Evolutionary conservation across 2,888 invertebrate species (phyloP).

Genomic region (Heteromurus nitidus): DNA sequence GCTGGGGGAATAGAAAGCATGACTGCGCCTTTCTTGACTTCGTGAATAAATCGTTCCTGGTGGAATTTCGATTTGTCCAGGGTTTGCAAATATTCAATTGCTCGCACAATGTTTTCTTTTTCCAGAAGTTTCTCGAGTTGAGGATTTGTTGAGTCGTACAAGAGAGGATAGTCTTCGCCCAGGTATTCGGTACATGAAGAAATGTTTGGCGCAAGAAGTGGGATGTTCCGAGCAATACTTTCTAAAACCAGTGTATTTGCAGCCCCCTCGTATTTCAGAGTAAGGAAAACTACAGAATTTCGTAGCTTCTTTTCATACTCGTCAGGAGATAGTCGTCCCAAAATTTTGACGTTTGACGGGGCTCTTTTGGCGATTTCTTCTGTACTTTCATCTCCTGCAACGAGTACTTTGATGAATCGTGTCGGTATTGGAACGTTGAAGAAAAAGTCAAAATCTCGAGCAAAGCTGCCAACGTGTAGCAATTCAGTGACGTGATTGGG

Average conservation of each 20-base stretch:
- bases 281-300: constrained; percentile 50
- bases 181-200: constrained; percentile 55
- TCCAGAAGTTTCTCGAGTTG: constrained; percentile 34
- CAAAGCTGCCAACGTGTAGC: constrained; percentile 60
- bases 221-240: constrained; percentile 61
- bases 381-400: constrained; percentile 42
- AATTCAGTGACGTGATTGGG: constrained; percentile 20
- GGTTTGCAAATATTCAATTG: constrained; percentile 52
- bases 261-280: constrained; percentile 65
- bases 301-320: constrained; percentile 58
- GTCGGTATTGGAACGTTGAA: constrained; percentile 33
- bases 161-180: constrained; percentile 56
- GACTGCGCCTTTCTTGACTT: constrained; percentile 48
- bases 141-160: constrained; percentile 38
- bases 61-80: constrained; percentile 59
- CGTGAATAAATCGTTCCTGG: constrained; percentile 24
- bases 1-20: constrained; percentile 43
- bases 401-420: constrained; percentile 52
- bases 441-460: constrained; percentile 63
- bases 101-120: constrained; percentile 44
- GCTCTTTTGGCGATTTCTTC: neutral
- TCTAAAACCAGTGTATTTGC: constrained; percentile 64
- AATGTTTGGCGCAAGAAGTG: constrained; percentile 51
- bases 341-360: constrained; percentile 35
- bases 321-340: constrained; percentile 22